Evolutionary conservation across 2,797 vertebrate species (phyloP).

Genomic region (Semotilus atromaculatus): DNA sequence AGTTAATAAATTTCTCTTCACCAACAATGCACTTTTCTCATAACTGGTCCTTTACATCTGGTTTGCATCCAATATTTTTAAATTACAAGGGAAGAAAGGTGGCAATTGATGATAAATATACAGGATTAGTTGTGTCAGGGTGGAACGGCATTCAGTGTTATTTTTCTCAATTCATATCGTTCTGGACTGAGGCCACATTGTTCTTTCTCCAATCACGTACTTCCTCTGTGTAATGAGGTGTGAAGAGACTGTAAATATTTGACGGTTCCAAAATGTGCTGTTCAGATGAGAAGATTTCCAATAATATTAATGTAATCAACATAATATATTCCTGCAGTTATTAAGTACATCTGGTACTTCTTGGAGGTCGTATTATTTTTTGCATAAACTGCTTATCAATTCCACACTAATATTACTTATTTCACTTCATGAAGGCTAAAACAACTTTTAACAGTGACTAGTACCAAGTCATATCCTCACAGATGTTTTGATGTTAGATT

Average conservation of each 20-base stretch:
- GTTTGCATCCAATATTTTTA: not conserved
- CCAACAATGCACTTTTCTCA: conserved; percentile 5
- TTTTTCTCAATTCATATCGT: not conserved
- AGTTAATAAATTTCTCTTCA: not conserved
- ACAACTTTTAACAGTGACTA: not conserved
- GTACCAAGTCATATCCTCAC: not conserved
- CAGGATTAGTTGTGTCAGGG: not conserved
- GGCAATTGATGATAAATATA: conserved; percentile 17
- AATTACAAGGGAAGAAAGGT: not conserved
- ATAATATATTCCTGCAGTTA: not conserved
- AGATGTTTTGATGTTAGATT: not conserved
- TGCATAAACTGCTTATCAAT: not conserved
- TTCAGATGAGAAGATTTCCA: conserved; percentile 15
- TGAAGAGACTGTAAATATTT: conserved; percentile 6
- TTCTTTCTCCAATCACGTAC: conserved; percentile 4
- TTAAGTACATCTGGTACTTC: not conserved
- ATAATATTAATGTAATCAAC: conserved; percentile 6
- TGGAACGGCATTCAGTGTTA: not conserved
- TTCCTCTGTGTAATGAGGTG: conserved; percentile 25
- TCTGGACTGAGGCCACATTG: not conserved
- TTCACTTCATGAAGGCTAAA: not conserved
- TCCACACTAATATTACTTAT: not conserved
- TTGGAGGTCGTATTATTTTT: not conserved
- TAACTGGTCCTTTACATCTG: not conserved
- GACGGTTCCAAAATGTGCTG: not conserved